Base-by-base conservation (phyloP, 2,113 vertebrate species). In the Nesogale talazaci region DNA sequence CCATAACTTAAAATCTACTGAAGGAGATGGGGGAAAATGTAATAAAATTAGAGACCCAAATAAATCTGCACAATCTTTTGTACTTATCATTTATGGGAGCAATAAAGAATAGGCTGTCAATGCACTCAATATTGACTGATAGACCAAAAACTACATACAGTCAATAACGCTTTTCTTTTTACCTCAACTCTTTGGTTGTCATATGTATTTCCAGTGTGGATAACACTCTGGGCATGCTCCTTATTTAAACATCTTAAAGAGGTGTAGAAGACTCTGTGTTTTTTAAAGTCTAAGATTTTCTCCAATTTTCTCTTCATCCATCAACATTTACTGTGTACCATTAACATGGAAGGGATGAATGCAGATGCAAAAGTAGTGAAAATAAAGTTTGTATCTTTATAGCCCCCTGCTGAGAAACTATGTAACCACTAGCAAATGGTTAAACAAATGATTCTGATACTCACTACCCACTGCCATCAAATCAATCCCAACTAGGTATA, bases 31-130 rank as follows among this genome's bases (percentile, higher is more conserved):
- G n/a, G 11, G 65, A 56, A 82, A 90, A 80, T 23, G 34, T 29
- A 85, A 88, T 29, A 85, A 88, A 93, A 83, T 34, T 92, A 42
- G 61, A 78, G 89, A 61, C 4, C 34, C 38, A 90, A 84, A 40
- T 80, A 63, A 70, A 46, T 81, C 10, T 74, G 34, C 15, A 82
- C 52, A 86, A 29, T 36, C 31, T 65, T 1, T 70, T 74, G 11
- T 57, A 70, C 3, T 63, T 87, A 63, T 1, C 25, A 31, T 86
- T 89, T 82, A 91, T 83, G 36, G 69, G 65, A 86, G n/a, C 69
- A 42, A 83, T 89, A 29, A 89, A 88, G 63, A 92, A 72, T 77
- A 63, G 81, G 59, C 46, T 86, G 34, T 3, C 27, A 52, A 0
- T 31, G 10, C 0, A 65, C 29, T 15, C 52, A 1, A 23, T 75